Base-by-base conservation (phyloP, 2,113 vertebrate species). In the Colaptes auratus region DNA sequence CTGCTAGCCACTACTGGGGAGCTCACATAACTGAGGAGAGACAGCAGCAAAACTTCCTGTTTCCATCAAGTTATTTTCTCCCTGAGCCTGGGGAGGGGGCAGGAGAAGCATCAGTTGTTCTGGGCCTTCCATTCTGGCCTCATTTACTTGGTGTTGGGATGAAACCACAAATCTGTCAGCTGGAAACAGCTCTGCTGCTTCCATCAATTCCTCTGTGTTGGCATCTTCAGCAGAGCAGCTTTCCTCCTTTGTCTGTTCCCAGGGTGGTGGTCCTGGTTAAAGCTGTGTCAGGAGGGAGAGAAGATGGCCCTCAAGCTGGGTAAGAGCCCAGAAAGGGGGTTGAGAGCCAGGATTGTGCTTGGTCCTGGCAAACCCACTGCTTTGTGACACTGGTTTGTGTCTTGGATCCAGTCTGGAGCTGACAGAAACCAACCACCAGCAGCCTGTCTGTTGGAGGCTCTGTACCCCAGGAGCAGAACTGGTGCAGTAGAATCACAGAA, bases 21-120 rank as follows among this genome's bases (percentile, higher is more conserved):
- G 33, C 30, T 19, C 50, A n/a, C 9, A 0, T 2, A 30, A 8
- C 33, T 13, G 1, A 52, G 73, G 27, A 2, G 2, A 50, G 48
- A 56, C 61, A 75, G 50, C 25, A 65, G 4, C 36, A 75, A 42
- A 72, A 53, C 44, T 16, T 75, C 50, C 59, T 66, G 10, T 30
- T 60, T 4, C 4, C 16, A 13, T 1, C 14, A 31, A 8, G 21
- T 79, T 50, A 3, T 23, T 53, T 89, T 36, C 74, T 31, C 56
- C 5, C 1, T 17, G 15, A 76, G 56, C 30, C 42, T 19, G 33
- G 9, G n/a, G 39, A 48, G n/a, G 75, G 23, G 15, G 11, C 44
- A 46, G 42, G 56, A 33, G n/a, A 87, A 91, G 18, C 61, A 12
- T 2, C 3, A 0, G 8, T 14, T 23, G 19, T 19, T 79, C 66